These are phyloP conservation scores for Rhinogobius similis DNA, from an alignment of 2,113 vertebrate genomes.

Conservation along the genomic window DNA sequence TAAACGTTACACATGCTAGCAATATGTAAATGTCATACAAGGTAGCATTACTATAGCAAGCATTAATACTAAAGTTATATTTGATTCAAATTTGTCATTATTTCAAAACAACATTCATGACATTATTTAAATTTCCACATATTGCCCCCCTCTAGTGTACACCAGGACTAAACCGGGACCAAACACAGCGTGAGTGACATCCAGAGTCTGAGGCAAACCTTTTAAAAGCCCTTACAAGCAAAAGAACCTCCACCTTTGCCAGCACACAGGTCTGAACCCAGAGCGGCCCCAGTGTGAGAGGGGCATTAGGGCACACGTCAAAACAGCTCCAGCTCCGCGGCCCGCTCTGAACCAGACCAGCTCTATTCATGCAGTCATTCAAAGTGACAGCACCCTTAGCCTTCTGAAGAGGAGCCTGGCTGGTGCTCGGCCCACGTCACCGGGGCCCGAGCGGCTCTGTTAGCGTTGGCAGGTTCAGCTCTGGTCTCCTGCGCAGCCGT, in stretches of 20 bases:
- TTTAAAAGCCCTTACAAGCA: background rate
- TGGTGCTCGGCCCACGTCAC: slow-evolving; percentile 41
- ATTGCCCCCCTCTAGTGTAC: too few relatives aligned
- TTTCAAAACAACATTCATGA: too few relatives aligned
- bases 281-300: slow-evolving; percentile 64
- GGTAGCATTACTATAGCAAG: too few relatives aligned
- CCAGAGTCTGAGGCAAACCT: slow-evolving; percentile 2
- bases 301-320: slow-evolving; percentile 72
- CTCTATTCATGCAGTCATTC: slow-evolving; percentile 70
- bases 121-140: too few relatives aligned
- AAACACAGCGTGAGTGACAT: background rate
- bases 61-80: too few relatives aligned
- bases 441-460: slow-evolving; percentile 48
- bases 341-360: slow-evolving; percentile 41
- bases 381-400: slow-evolving; percentile 68
- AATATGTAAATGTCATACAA: too few relatives aligned
- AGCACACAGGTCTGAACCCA: slow-evolving; percentile 45
- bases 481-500: slow-evolving; percentile 35
- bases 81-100: too few relatives aligned
- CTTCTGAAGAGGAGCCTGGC: slow-evolving; percentile 27
- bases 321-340: slow-evolving; percentile 70
- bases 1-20: too few relatives aligned
- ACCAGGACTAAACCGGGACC: too few relatives aligned
- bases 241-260: slow-evolving; percentile 17
- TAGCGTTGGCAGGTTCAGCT: slow-evolving; percentile 54